phyloP scores from a whole-genome alignment of 1,140 invertebrate species.

The Coptotermes formosanus region DNA sequence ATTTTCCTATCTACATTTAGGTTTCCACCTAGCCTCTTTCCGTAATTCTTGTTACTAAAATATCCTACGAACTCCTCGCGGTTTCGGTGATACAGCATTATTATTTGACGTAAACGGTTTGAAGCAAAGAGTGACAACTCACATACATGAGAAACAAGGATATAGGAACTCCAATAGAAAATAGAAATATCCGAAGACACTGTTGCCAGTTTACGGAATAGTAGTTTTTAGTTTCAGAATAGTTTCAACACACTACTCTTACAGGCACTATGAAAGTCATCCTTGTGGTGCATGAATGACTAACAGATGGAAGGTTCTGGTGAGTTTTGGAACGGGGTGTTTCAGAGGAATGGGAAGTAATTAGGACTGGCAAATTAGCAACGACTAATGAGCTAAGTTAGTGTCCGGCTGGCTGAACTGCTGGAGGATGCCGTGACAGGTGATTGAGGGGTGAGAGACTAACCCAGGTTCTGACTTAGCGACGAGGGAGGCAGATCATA shows the following conservation, averaged over 20 bases:
- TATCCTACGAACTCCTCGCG: no score
- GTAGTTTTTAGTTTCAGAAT: background rate
- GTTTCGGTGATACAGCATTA: no score
- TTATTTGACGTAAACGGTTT: no score
- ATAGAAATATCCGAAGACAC: background rate
- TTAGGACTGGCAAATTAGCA: conserved; percentile 18
- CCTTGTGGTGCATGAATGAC: background rate
- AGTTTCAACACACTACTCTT: background rate
- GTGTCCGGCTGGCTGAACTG: background rate
- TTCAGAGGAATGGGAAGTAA: background rate
- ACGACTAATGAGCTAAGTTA: conserved; percentile 14
- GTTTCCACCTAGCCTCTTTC: no score
- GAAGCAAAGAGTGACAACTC: no score
- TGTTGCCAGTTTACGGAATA: background rate
- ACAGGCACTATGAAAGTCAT: background rate
- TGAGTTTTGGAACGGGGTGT: background rate
- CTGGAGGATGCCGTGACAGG: background rate
- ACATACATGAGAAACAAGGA: background rate
- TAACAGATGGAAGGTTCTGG: background rate
- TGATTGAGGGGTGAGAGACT: background rate
- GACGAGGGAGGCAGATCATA: background rate
- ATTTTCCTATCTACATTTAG: no score
- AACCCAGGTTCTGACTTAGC: background rate
- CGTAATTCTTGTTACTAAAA: no score
- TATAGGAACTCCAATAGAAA: background rate